Evolutionary conservation across 2,797 vertebrate species (phyloP), one percentile per base, ranked within the genome.

Genomic region (Notamacropus eugenii): DNA sequence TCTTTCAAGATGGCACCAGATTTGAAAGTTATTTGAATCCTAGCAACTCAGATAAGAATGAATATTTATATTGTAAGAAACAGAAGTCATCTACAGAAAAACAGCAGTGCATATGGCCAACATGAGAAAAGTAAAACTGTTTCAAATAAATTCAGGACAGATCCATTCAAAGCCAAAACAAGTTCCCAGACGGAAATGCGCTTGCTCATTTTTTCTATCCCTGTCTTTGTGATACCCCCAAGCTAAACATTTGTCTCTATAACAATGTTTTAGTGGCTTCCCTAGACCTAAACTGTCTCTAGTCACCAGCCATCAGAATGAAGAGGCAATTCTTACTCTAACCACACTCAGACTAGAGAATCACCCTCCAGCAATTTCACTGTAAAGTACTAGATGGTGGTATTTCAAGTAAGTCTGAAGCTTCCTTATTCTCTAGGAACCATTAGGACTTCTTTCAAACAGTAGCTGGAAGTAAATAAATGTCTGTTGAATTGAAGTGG

Each of bases 191-290:
- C 58, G 28, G 24, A 5, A 28, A 13, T 90, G 3, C 90, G 19
- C 34, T 50, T n/a, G 1, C 54, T 31, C 54, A 10, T 59, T 93
- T 67, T 62, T 90, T 95, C 34, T 91, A 46, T 40, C 1, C 55
- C 91, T 56, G 19, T 67, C 54, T 95, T 92, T 91, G 91, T 40
- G 34, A 87, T 87, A 3, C 29, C 74, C 34, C 62, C 55, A 62
- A 94, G 58, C 56, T 29, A 96, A 96, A 97, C 22, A 93, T 92
- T 40, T 46, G 8, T 96, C 58, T 52, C 6, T 11, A n/a, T 90
- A 59, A 22, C 55, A 92, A 93, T 1, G 0, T 54, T 94, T 87
- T 12, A 91, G 54, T 16, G 87, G 50, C 1, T n/a, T 67, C 50
- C 9, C 74, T 58, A 46, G 24, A 54, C 59, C 92, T 90, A 22